Conservation (phyloP, 2,888 invertebrate species). For the Cartodere bifasciata region DNA sequence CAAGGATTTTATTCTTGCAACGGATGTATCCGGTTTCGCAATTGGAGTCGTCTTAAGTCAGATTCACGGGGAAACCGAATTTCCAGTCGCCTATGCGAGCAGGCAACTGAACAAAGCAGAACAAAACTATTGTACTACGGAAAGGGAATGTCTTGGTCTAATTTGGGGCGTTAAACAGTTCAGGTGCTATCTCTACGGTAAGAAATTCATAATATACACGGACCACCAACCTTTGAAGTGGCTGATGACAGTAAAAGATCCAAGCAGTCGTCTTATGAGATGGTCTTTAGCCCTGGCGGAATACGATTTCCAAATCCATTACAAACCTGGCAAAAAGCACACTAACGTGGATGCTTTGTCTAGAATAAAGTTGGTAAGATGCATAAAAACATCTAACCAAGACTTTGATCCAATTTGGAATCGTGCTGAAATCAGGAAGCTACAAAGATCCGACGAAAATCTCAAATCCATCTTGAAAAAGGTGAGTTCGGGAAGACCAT, state of each 20-base stretch:
- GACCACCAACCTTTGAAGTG: too few species aligned
- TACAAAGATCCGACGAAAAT: slow-evolving; percentile 7
- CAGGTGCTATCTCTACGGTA: slow-evolving; percentile 7
- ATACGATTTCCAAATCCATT: too few species aligned
- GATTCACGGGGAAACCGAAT: too few species aligned
- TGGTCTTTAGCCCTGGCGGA: too few species aligned
- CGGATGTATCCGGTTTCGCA: too few species aligned
- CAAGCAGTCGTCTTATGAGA: too few species aligned
- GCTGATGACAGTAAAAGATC: too few species aligned
- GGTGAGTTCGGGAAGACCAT: background rate
- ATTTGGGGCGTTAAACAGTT: slow-evolving; percentile 8
- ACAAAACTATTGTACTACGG: slow-evolving; percentile 8
- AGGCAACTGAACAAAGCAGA: slow-evolving; percentile 8
- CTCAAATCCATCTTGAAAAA: background rate
- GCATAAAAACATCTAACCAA: slow-evolving; percentile 2
- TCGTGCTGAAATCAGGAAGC: slow-evolving; percentile 2
- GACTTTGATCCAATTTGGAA: slow-evolving; percentile 4
- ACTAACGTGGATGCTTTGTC: slow-evolving; percentile 10
- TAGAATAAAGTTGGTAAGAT: slow-evolving; percentile 1
- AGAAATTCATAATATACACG: slow-evolving; percentile 9
- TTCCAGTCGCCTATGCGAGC: slow-evolving; percentile 1
- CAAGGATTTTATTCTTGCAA: too few species aligned
- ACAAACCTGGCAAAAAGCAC: slow-evolving; percentile 9
- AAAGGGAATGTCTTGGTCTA: slow-evolving; percentile 9
- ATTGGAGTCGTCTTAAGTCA: too few species aligned